These are phyloP conservation scores for Solenodon paradoxus DNA, from an alignment of 2,113 vertebrate species.

Conservation along the genomic window DNA sequence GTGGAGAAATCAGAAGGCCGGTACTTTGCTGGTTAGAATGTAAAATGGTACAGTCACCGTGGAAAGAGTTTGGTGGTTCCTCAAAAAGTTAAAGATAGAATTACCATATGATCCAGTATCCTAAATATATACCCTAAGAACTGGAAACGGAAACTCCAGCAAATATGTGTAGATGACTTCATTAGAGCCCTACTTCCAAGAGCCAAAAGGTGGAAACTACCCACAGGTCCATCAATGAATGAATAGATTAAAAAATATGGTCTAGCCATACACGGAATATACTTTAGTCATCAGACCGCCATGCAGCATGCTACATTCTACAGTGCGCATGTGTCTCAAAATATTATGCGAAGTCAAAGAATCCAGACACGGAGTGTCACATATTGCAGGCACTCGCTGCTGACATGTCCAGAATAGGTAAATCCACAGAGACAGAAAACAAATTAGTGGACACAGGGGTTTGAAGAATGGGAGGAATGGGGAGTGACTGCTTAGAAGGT, in stretches of 20 bases:
- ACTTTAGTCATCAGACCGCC: background rate
- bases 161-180: background rate
- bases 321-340: background rate
- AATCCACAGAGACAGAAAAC: background rate
- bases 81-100: background rate
- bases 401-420: too few relatives aligned
- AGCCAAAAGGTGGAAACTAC: background rate
- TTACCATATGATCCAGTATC: background rate
- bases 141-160: background rate
- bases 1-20: background rate
- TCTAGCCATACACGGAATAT: background rate
- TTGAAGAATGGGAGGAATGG: background rate
- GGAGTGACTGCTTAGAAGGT: background rate
- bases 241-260: background rate
- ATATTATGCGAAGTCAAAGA: background rate
- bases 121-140: background rate
- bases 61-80: background rate
- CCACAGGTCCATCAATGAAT: too few relatives aligned
- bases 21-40: background rate
- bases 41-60: background rate
- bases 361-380: background rate
- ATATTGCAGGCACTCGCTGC: background rate
- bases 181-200: background rate
- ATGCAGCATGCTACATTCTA: background rate
- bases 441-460: background rate